Evolutionary conservation across 2,888 invertebrate species (phyloP).

Genomic region (Cheilosia urbana): DNA sequence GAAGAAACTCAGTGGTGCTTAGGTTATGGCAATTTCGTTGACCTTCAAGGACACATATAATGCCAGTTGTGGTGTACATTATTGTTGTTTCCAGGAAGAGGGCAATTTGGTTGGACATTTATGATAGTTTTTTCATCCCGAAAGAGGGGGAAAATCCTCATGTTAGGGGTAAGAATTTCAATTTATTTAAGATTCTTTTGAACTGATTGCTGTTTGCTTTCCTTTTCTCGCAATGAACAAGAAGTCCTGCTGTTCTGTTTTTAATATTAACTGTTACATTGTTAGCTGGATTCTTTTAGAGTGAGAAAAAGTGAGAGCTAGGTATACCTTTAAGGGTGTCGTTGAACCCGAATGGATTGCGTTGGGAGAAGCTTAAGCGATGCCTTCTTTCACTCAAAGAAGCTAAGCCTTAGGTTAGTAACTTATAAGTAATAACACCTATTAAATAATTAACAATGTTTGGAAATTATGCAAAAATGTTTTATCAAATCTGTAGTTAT

Average conservation of each 20-base stretch:
- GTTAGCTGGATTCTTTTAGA: not conserved
- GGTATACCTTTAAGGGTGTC: constrained; percentile 22
- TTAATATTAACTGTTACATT: constrained; percentile 20
- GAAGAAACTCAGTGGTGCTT: constrained; percentile 14
- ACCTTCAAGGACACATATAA: constrained; percentile 78
- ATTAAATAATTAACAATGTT: too few species aligned
- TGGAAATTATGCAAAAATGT: too few species aligned
- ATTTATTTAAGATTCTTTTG: constrained; percentile 52
- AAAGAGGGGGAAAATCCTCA: constrained; percentile 8
- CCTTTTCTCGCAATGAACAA: constrained; percentile 3
- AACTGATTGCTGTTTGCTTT: constrained; percentile 60
- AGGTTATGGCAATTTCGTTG: constrained; percentile 60
- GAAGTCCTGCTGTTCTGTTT: constrained; percentile 16
- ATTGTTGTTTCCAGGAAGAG: constrained; percentile 46
- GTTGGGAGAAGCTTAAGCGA: constrained; percentile 4
- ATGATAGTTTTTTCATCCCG: constrained; percentile 29
- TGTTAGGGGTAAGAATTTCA: constrained; percentile 26
- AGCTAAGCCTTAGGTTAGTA: too few species aligned
- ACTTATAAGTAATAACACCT: too few species aligned
- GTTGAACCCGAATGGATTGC: constrained; percentile 29
- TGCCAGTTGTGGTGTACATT: constrained; percentile 78
- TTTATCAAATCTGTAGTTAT: too few species aligned
- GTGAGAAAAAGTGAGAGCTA: not conserved
- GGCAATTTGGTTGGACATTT: constrained; percentile 31
- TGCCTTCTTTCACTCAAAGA: not conserved